Conservation (phyloP, 2,113 vertebrate species). For the Gila orcuttii region DNA sequence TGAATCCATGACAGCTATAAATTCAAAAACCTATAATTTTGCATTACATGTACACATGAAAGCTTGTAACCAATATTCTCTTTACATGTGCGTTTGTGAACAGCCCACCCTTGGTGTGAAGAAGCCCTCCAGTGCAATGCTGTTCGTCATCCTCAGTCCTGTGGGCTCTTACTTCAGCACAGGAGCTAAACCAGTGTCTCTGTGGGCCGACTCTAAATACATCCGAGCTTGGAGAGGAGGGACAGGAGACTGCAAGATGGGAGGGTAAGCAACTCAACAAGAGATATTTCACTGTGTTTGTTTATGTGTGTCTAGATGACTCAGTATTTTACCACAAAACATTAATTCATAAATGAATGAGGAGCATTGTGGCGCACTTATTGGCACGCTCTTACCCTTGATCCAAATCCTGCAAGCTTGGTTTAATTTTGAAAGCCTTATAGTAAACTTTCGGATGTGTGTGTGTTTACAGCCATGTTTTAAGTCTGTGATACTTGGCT, state of each 20-base stretch:
- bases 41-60: background rate
- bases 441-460: background rate
- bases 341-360: background rate
- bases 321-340: slow-evolving; percentile 6
- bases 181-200: slow-evolving; percentile 77
- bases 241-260: slow-evolving; percentile 90
- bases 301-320: background rate
- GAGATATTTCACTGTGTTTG: background rate
- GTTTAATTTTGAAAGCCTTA: background rate
- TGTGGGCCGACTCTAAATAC: slow-evolving; percentile 89
- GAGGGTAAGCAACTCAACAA: slow-evolving; percentile 77
- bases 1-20: background rate
- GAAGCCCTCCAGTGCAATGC: slow-evolving; percentile 78
- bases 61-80: background rate
- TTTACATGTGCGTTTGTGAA: slow-evolving; percentile 34
- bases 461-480: background rate
- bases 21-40: background rate
- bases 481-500: background rate
- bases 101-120: slow-evolving; percentile 85
- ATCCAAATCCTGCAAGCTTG: background rate
- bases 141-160: slow-evolving; percentile 86
- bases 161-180: slow-evolving; percentile 86
- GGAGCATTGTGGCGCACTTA: background rate
- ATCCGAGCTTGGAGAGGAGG: slow-evolving; percentile 90
- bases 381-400: background rate